Conservation (phyloP, 2,797 vertebrate genomes). For the Acanthurus tractus region DNA sequence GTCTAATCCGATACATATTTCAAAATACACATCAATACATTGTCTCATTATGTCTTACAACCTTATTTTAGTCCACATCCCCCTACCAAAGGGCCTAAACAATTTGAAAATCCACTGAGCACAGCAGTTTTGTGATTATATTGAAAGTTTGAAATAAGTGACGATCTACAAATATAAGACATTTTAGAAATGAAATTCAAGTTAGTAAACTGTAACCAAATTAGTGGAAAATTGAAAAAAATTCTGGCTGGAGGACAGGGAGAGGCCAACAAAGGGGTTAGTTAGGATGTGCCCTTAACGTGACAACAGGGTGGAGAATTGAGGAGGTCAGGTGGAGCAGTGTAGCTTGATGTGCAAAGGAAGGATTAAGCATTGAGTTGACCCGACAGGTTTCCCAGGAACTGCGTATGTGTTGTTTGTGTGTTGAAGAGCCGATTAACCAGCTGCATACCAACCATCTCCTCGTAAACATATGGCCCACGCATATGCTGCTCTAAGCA, state of each 20-base stretch:
- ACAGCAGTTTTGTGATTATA: neutral
- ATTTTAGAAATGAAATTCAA: slow-evolving; percentile 6
- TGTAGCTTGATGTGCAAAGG: slow-evolving; percentile 43
- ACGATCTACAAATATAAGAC: neutral
- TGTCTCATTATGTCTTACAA: neutral
- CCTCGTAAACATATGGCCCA: slow-evolving; percentile 74
- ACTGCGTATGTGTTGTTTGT: slow-evolving; percentile 64
- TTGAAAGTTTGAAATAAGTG: neutral
- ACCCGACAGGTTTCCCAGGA: slow-evolving; percentile 46
- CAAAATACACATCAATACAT: neutral
- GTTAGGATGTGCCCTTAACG: neutral
- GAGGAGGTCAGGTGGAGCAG: slow-evolving; percentile 44
- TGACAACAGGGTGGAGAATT: slow-evolving; percentile 17
- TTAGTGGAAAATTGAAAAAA: neutral
- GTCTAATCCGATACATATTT: neutral
- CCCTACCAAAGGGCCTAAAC: neutral
- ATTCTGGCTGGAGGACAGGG: neutral
- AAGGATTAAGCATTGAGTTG: slow-evolving; percentile 66
- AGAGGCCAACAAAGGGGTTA: neutral
- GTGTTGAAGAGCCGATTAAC: slow-evolving; percentile 76
- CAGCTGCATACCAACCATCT: slow-evolving; percentile 47
- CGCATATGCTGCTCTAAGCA: slow-evolving; percentile 65
- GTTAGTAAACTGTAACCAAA: neutral
- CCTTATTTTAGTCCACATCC: neutral
- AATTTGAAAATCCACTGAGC: neutral